phyloP scores from a whole-genome alignment of 2,888 invertebrate species.

The Tiliacea citrago region DNA sequence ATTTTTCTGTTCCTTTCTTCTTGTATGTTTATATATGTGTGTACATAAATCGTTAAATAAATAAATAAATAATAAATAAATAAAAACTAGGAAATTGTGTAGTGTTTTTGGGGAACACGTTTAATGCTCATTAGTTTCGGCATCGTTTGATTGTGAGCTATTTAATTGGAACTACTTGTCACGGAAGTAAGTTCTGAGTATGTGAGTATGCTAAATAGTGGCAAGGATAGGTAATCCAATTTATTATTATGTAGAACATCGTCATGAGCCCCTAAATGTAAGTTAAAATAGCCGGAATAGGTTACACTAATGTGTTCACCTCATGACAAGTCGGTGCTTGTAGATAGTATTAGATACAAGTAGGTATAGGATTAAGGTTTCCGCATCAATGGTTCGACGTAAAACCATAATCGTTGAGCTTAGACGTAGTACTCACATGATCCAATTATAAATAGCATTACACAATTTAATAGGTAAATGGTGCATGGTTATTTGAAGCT shows the following conservation, averaged over 20 bases:
- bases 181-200: no score
- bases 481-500: neutral
- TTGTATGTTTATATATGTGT: no score
- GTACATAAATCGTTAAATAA: no score
- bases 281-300: constrained; percentile 25
- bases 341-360: neutral
- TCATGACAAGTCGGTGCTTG: neutral
- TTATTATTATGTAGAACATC: neutral
- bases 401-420: constrained; percentile 15
- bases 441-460: constrained; percentile 10
- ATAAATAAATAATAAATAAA: no score
- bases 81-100: no score
- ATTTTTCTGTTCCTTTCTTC: no score
- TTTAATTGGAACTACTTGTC: neutral
- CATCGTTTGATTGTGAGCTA: neutral
- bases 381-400: constrained; percentile 11
- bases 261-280: neutral
- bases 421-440: neutral
- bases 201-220: neutral
- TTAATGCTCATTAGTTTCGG: no score
- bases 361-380: constrained; percentile 31
- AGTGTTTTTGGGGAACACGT: no score
- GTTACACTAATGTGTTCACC: constrained; percentile 31
- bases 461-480: neutral
- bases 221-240: neutral